Conservation (phyloP, 2,113 vertebrate genomes). For the Hippocampus mohnikei region DNA sequence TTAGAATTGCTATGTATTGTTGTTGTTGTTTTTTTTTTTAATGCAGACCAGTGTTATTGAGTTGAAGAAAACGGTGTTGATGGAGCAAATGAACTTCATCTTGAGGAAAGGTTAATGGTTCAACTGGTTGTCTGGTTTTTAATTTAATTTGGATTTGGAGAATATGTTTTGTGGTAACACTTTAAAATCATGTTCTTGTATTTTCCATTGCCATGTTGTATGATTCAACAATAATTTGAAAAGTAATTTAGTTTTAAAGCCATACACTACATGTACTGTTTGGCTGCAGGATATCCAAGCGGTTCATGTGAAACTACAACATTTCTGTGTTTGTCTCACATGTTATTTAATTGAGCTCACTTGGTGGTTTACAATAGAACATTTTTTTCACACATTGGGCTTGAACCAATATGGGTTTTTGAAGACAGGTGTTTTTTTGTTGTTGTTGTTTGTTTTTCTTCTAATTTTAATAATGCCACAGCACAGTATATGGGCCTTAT, state of each 20-base stretch:
- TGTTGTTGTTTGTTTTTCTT: neutral
- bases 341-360: conserved; percentile 43
- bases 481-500: neutral
- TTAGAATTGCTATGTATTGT: too few species aligned
- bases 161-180: neutral
- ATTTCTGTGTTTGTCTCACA: conserved; percentile 61
- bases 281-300: conserved; percentile 26
- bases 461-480: neutral
- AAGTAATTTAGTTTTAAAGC: conserved; percentile 18
- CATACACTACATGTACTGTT: conserved; percentile 6
- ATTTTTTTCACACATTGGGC: conserved; percentile 20
- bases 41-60: too few species aligned
- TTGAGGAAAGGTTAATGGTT: neutral
- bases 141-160: neutral
- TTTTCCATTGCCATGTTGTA: neutral
- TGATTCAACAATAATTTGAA: neutral
- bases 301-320: conserved; percentile 99
- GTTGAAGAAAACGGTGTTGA: neutral
- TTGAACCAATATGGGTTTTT: conserved; percentile 33
- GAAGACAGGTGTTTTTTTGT: conserved; percentile 22
- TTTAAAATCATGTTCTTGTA: neutral
- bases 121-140: neutral
- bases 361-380: conserved; percentile 31
- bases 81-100: neutral
- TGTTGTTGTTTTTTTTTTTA: too few species aligned